Conservation (phyloP, 2,113 vertebrate species). For the Triplophysa dalaica region DNA sequence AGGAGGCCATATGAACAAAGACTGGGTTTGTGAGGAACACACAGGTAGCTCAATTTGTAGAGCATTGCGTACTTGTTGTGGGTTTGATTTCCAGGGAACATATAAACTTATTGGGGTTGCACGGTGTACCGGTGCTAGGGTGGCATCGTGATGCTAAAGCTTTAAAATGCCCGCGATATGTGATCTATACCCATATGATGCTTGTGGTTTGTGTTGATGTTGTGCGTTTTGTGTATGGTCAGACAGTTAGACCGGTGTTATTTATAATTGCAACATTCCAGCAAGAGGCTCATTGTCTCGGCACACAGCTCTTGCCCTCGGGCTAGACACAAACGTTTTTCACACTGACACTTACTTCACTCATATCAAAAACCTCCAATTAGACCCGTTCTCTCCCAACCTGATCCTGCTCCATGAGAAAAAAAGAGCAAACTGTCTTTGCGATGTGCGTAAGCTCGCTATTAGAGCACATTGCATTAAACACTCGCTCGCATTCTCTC, state of each 20-base stretch:
- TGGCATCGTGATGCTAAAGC: no score
- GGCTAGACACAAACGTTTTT: slow-evolving; percentile 31
- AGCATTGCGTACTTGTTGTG: no score
- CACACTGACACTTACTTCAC: slow-evolving; percentile 37
- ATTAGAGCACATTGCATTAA: slow-evolving; percentile 30
- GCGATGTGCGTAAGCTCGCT: slow-evolving; percentile 6
- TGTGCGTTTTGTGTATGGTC: slow-evolving; percentile 14
- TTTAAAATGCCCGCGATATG: no score
- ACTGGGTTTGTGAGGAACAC: background rate
- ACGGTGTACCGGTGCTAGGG: no score
- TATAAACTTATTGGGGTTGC: no score
- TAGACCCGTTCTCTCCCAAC: slow-evolving; percentile 21
- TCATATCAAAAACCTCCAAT: slow-evolving; percentile 46
- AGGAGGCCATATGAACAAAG: background rate
- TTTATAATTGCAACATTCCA: slow-evolving; percentile 35
- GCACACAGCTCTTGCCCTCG: slow-evolving; percentile 27
- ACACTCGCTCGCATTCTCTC: background rate
- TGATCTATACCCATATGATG: background rate
- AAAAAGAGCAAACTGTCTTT: slow-evolving; percentile 18
- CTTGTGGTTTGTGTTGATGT: background rate
- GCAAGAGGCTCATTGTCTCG: slow-evolving; percentile 29
- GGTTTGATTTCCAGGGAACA: no score
- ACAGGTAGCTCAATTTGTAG: background rate
- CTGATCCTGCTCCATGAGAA: slow-evolving; percentile 38
- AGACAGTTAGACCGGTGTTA: slow-evolving; percentile 23